These are phyloP conservation scores for Tiaroga cobitis DNA, from an alignment of 2,797 vertebrate genomes.

Conservation along the genomic window DNA sequence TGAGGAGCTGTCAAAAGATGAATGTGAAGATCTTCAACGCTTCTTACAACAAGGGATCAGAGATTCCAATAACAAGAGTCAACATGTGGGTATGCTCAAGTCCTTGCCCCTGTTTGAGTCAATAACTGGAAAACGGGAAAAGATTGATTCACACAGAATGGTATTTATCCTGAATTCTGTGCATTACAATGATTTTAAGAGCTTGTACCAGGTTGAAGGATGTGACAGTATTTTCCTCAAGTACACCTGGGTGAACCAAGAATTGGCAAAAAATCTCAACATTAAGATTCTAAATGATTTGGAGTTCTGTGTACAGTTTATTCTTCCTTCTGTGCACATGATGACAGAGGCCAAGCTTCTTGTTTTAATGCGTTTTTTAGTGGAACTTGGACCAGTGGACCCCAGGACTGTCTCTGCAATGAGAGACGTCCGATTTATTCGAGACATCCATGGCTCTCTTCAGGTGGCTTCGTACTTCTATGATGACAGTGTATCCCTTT, in stretches of 20 bases:
- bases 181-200: conserved; percentile 45
- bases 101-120: conserved; percentile 79
- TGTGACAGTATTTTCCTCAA: conserved; percentile 68
- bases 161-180: conserved; percentile 64
- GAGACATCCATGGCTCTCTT: conserved; percentile 63
- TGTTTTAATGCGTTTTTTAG: conserved; percentile 68
- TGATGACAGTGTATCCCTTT: conserved; percentile 66
- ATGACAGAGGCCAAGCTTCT: conserved; percentile 64
- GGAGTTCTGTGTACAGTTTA: conserved; percentile 71
- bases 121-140: conserved; percentile 59
- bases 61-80: conserved; percentile 41
- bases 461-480: conserved; percentile 73
- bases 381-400: not conserved
- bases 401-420: conserved; percentile 63
- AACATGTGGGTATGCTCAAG: conserved; percentile 66
- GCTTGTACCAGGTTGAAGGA: conserved; percentile 61
- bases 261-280: conserved; percentile 29
- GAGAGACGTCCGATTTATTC: conserved; percentile 66
- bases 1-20: conserved; percentile 53
- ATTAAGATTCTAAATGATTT: conserved; percentile 66
- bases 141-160: conserved; percentile 60
- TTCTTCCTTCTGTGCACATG: conserved; percentile 66
- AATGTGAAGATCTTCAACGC: conserved; percentile 61
- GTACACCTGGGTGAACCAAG: not conserved
- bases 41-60: conserved; percentile 66